Base-by-base conservation (phyloP, 2,797 vertebrate genomes). In the Phoeniculus purpureus region DNA sequence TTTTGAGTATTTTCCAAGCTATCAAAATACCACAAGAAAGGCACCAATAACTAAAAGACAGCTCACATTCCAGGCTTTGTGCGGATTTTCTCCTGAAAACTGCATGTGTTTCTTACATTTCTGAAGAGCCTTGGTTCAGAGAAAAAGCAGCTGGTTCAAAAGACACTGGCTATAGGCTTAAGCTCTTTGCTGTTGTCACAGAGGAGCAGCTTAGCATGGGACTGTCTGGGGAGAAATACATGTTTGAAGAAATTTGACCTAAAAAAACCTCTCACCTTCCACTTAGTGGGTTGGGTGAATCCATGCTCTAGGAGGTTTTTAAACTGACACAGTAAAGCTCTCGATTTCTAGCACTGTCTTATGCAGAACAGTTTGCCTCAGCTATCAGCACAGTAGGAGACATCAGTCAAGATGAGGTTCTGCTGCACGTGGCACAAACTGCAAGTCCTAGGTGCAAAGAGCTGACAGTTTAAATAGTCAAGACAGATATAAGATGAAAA, bases 401-500 rank as follows among this genome's bases (percentile, higher is more conserved):
- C 64, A 64, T 5, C 1, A 1, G 65, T 62, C 52, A 81, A 26
- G 37, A 60, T 4, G 32, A 48, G 62, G 9, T 31, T 77, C 72
- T 67, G 65, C 65, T 79, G 8, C 7, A 76, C 1, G 0, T 25
- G 61, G 61, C 72, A 89, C 50, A 74, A 80, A 50, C 8, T 52
- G 52, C 31, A 32, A 84, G 31, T 4, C 76, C 62, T 0, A 1
- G 40, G 26, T 85, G n/a, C 71, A 88, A 73, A 84, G 60, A 87
- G 81, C 78, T 70, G 62, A 71, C 37, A 73, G n/a, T 64, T 76
- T 29, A 31, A 77, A 56, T 2, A 80, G 18, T 60, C 31, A 37
- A 54, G 74, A 85, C 51, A 70, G 78, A 85, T 8, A 64, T 0
- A 23, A 91, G 87, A 92, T 67, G 81, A 81, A 84, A 93, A 87